These are phyloP conservation scores for Zoanthus solanderi DNA, from an alignment of 92 coral and sea anemone species.

Conservation along the genomic window DNA sequence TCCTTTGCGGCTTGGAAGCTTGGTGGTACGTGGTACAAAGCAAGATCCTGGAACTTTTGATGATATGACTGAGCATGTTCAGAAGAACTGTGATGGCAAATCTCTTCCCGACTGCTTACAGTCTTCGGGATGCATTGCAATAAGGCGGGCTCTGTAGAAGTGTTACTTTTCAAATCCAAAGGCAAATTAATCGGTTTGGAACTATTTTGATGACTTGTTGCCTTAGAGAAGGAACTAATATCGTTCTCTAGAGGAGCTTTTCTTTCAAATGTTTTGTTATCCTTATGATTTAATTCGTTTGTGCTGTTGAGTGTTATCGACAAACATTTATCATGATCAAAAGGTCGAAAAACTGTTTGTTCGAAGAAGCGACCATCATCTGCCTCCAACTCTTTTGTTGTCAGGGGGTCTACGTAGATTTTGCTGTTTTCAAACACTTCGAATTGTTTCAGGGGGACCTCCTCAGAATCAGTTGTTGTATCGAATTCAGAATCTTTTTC, in stretches of 20 bases:
- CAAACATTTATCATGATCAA: background rate
- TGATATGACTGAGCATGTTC: constrained; percentile 2
- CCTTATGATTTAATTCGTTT: background rate
- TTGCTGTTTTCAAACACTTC: background rate
- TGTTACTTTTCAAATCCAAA: background rate
- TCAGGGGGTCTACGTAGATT: background rate
- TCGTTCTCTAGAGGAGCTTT: background rate
- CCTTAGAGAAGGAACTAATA: background rate
- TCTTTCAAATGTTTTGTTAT: background rate
- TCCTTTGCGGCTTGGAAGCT: constrained; percentile 34
- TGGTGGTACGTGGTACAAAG: constrained; percentile 14
- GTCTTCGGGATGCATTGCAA: background rate
- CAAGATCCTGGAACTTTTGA: constrained; percentile 18
- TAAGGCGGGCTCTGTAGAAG: background rate
- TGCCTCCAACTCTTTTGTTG: background rate
- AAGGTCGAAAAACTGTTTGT: background rate
- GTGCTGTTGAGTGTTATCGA: background rate
- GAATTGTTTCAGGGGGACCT: background rate
- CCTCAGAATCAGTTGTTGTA: background rate
- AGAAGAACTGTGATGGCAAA: background rate
- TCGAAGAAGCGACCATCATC: background rate
- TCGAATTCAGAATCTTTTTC: background rate
- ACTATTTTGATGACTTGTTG: background rate
- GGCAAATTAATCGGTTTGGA: background rate
- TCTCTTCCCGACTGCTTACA: background rate